Evolutionary conservation across 2,113 vertebrate species (phyloP).

Genomic region (Hucho hucho): DNA sequence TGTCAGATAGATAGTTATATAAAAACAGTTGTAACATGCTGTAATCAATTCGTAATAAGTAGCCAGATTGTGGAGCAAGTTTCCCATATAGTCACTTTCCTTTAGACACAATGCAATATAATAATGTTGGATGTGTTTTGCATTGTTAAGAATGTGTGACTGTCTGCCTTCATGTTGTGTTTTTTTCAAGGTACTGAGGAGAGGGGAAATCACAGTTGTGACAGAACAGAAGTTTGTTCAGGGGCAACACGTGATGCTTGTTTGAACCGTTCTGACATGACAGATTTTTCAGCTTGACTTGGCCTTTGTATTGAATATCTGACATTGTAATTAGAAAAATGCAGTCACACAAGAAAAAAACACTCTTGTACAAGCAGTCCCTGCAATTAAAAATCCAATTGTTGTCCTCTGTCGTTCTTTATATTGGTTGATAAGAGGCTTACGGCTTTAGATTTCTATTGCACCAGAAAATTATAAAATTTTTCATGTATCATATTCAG

Average conservation of each 20-base stretch:
- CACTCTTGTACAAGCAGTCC: neutral
- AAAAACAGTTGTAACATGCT: neutral
- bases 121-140: neutral
- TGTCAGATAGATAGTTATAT: too few species aligned
- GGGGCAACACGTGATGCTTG: neutral
- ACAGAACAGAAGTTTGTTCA: neutral
- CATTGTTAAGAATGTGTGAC: neutral
- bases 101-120: neutral
- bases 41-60: neutral
- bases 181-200: neutral
- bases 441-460: neutral
- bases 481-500: too few species aligned
- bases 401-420: neutral
- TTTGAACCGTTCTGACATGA: neutral
- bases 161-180: neutral
- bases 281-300: slow-evolving; percentile 7
- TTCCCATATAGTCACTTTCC: neutral
- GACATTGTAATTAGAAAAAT: neutral
- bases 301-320: neutral
- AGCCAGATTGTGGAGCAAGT: neutral
- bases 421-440: neutral
- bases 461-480: neutral
- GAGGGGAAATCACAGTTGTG: neutral
- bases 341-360: neutral
- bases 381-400: slow-evolving; percentile 3